Percentiles rank a stretch among this genome's conserved stretches.
Conservation (phyloP, 2,888 invertebrate genomes). For the Drosophila prostipennis region DNA sequence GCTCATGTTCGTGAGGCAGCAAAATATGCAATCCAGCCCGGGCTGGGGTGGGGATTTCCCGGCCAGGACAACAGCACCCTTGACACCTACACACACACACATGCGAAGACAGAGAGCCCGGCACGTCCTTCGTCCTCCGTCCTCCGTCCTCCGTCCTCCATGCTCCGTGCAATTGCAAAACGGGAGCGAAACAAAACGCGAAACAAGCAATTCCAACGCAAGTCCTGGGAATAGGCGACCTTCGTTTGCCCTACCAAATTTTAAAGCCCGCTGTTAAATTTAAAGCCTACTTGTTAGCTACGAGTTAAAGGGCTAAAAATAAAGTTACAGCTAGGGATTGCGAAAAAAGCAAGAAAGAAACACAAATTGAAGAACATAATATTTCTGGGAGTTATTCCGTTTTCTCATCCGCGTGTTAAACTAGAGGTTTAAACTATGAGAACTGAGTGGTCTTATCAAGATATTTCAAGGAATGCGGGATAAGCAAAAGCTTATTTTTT, state of each 20-base stretch:
- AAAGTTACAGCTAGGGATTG: too few species aligned
- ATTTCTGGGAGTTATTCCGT: too few species aligned
- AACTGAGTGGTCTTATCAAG: too few species aligned
- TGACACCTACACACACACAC: constrained; percentile 61
- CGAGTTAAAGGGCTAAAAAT: too few species aligned
- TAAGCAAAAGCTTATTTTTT: too few species aligned
- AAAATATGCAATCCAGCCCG: constrained; percentile 32
- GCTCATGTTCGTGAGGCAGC: constrained; percentile 71
- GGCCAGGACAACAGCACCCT: constrained; percentile 74
- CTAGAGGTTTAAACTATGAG: too few species aligned
- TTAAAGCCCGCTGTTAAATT: too few species aligned
- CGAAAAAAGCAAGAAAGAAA: too few species aligned
- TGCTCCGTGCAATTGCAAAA: constrained; percentile 50
- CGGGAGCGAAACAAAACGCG: constrained; percentile 59
- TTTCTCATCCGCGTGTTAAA: too few species aligned
- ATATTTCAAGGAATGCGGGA: too few species aligned
- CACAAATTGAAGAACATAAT: too few species aligned
- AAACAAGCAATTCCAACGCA: constrained; percentile 32
- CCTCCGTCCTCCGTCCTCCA: background rate
- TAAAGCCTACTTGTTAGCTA: too few species aligned
- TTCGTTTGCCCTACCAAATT: constrained; percentile 19
- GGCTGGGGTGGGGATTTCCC: constrained; percentile 45
- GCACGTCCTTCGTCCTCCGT: constrained; percentile 51
- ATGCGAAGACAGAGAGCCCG: constrained; percentile 20
- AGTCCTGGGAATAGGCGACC: constrained; percentile 2